Percentiles rank a stretch among this genome's conserved stretches.
These are phyloP conservation scores for Falco naumanni DNA, from an alignment of 2,797 vertebrate genomes.

Conservation along the genomic window DNA sequence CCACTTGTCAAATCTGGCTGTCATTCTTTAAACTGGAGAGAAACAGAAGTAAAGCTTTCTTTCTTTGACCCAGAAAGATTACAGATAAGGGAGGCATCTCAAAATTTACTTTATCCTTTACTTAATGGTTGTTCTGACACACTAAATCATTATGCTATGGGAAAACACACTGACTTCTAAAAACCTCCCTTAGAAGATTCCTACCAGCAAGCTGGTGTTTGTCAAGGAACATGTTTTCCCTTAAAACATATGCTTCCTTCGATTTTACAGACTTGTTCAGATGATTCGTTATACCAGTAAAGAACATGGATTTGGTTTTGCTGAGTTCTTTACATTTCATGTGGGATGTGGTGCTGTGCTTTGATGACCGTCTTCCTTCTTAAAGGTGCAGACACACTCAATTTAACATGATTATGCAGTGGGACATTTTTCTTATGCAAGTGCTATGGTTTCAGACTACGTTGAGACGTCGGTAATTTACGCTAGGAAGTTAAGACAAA, in stretches of 20 bases:
- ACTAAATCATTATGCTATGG: background rate
- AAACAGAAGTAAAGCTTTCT: background rate
- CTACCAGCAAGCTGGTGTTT: background rate
- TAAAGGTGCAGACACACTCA: background rate
- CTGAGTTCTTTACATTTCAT: background rate
- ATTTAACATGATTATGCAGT: background rate
- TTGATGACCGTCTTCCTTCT: background rate
- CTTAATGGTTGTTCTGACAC: background rate
- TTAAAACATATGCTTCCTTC: background rate
- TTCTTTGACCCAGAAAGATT: background rate
- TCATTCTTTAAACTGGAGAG: background rate
- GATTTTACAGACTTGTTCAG: background rate
- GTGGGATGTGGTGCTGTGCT: background rate
- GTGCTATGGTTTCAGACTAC: background rate
- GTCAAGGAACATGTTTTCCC: background rate
- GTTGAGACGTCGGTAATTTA: fast-evolving
- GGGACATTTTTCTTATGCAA: background rate
- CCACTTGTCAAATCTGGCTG: background rate
- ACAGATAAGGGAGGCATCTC: background rate
- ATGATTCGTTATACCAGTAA: background rate
- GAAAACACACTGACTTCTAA: background rate
- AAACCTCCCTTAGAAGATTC: background rate
- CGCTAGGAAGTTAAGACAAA: background rate
- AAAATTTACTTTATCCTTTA: background rate
- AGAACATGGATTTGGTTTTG: background rate